phyloP scores from a whole-genome alignment of 2,888 invertebrate species.

The Crepidodera aurea region DNA sequence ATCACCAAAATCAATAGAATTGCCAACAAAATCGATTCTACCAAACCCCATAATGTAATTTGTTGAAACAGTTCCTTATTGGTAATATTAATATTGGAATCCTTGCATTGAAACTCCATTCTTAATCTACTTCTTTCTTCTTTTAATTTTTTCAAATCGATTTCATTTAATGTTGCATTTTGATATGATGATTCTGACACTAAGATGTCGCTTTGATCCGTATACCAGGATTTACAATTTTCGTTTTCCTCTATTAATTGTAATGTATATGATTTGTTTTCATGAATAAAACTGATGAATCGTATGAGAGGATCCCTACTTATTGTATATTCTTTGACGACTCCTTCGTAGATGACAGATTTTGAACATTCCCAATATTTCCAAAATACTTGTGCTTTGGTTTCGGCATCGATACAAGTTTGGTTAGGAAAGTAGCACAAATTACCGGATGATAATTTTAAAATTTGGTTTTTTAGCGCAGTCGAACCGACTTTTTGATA shows the following conservation, averaged over 20 bases:
- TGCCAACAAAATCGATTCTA: not conserved
- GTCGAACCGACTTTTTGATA: too few species aligned
- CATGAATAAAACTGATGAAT: not conserved
- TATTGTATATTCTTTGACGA: not conserved
- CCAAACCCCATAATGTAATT: too few species aligned
- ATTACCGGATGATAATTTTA: too few species aligned
- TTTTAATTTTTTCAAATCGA: not conserved
- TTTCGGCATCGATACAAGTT: not conserved
- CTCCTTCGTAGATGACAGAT: not conserved
- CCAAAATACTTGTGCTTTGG: not conserved
- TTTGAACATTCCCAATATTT: not conserved
- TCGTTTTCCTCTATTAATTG: not conserved
- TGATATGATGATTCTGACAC: too few species aligned
- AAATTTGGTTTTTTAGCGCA: too few species aligned
- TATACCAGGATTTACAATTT: not conserved
- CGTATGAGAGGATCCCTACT: not conserved
- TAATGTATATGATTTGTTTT: not conserved
- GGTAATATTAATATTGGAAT: not conserved
- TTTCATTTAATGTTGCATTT: not conserved
- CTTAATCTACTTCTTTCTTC: not conserved
- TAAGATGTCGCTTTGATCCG: not conserved
- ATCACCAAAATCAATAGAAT: not conserved
- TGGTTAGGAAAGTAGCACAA: too few species aligned
- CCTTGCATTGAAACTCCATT: not conserved
- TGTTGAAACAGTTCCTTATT: not conserved